These are phyloP conservation scores for Zenarchopterus dispar DNA, from an alignment of 2,797 vertebrate species.

Conservation along the genomic window DNA sequence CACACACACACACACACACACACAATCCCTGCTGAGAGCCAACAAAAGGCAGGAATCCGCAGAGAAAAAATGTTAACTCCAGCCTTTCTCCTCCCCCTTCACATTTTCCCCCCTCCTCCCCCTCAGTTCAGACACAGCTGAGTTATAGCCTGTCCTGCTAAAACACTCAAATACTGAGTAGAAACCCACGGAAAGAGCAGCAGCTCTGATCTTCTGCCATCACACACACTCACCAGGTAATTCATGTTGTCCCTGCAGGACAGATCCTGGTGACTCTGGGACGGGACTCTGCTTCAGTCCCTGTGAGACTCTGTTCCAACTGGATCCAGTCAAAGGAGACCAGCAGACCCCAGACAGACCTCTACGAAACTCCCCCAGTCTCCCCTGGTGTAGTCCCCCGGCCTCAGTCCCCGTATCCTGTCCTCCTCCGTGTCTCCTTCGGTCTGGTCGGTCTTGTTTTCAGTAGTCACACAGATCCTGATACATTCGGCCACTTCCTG, in stretches of 20 bases:
- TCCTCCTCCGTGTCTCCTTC: slow-evolving; percentile 14
- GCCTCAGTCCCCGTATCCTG: slow-evolving; percentile 30
- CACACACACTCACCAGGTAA: slow-evolving; percentile 71
- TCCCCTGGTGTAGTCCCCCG: slow-evolving; percentile 2
- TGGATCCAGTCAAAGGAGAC: slow-evolving; percentile 36
- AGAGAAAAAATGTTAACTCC: slow-evolving; percentile 66
- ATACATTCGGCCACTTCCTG: slow-evolving; percentile 80
- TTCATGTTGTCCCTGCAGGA: slow-evolving; percentile 70
- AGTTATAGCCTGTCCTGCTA: slow-evolving; percentile 48
- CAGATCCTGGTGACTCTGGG: slow-evolving; percentile 33
- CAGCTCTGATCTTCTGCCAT: background rate
- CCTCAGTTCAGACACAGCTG: slow-evolving; percentile 45
- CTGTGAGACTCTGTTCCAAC: slow-evolving; percentile 40
- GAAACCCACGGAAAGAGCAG: slow-evolving; percentile 4
- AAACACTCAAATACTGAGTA: slow-evolving; percentile 30
- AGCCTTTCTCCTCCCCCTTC: slow-evolving; percentile 50
- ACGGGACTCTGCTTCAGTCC: slow-evolving; percentile 61
- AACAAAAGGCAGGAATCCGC: slow-evolving; percentile 71
- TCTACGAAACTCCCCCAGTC: slow-evolving; percentile 4
- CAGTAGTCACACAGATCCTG: slow-evolving; percentile 57
- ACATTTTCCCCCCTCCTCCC: background rate
- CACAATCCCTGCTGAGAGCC: slow-evolving; percentile 48
- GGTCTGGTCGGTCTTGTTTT: slow-evolving; percentile 53
- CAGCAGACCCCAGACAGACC: slow-evolving; percentile 38
- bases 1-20: too few species aligned